Evolutionary conservation across 2,113 vertebrate species (phyloP).

Genomic region (Laticauda laticaudata): DNA sequence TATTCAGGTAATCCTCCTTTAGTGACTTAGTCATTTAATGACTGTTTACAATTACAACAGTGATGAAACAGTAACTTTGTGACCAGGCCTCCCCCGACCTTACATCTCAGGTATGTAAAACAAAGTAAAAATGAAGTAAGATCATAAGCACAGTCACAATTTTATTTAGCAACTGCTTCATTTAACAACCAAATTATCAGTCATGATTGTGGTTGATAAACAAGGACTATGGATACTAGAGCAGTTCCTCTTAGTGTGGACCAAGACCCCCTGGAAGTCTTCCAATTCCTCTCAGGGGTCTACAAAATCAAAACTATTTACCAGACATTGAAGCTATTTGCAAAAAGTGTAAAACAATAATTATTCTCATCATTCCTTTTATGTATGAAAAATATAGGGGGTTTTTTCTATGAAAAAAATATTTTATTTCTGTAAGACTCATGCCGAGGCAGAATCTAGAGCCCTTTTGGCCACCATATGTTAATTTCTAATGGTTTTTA

Average conservation of each 20-base stretch:
- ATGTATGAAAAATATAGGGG: background rate
- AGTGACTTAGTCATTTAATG: background rate
- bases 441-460: background rate
- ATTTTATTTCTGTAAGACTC: background rate
- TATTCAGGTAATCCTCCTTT: background rate
- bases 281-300: background rate
- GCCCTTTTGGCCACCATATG: background rate
- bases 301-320: background rate
- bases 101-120: background rate
- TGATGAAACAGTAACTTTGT: background rate
- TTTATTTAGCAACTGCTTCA: background rate
- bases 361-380: background rate
- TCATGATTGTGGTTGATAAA: background rate
- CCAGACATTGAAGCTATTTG: background rate
- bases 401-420: background rate
- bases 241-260: background rate
- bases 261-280: background rate
- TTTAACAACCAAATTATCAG: background rate
- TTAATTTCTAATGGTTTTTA: background rate
- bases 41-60: background rate
- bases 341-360: background rate
- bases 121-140: background rate
- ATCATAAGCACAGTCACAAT: background rate
- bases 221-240: background rate
- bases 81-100: background rate